Evolutionary conservation across 2,113 vertebrate genomes (phyloP).

Genomic region (Spilogale gracilis): DNA sequence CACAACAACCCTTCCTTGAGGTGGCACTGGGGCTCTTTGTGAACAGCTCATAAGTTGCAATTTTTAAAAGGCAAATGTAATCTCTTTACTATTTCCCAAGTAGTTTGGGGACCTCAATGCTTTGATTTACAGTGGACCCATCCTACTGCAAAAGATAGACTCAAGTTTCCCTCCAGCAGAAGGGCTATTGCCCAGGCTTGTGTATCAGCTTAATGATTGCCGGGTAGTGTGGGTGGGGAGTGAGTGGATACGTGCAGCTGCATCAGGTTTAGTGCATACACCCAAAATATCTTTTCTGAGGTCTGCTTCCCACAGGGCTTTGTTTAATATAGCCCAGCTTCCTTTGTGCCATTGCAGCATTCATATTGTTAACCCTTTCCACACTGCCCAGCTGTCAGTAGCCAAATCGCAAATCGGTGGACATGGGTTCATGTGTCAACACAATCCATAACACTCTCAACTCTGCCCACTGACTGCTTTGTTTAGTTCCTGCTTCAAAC

Average conservation of each 20-base stretch:
- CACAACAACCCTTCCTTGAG: not conserved
- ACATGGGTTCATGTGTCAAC: not conserved
- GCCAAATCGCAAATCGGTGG: not conserved
- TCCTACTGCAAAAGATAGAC: not conserved
- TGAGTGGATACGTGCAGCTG: not conserved
- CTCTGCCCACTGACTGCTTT: not conserved
- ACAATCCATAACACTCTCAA: not conserved
- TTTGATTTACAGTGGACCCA: not conserved
- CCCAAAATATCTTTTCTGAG: not conserved
- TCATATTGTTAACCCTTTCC: not conserved
- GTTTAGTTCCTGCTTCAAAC: not conserved
- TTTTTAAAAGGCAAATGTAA: not conserved
- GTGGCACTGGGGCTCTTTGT: not conserved
- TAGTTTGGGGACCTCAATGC: not conserved
- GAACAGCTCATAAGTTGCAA: not conserved
- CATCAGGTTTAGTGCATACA: not conserved
- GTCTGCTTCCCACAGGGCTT: not conserved
- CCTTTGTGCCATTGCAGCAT: not conserved
- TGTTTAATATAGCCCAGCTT: not conserved
- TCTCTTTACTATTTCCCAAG: not conserved
- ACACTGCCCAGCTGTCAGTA: not conserved
- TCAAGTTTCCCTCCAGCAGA: not conserved
- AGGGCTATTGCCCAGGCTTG: not conserved
- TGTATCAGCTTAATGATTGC: not conserved
- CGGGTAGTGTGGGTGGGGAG: not conserved